Percentiles rank a stretch among this genome's conserved stretches.
These are phyloP conservation scores for Xanthia togata DNA, from an alignment of 2,888 invertebrate species.

Conservation along the genomic window DNA sequence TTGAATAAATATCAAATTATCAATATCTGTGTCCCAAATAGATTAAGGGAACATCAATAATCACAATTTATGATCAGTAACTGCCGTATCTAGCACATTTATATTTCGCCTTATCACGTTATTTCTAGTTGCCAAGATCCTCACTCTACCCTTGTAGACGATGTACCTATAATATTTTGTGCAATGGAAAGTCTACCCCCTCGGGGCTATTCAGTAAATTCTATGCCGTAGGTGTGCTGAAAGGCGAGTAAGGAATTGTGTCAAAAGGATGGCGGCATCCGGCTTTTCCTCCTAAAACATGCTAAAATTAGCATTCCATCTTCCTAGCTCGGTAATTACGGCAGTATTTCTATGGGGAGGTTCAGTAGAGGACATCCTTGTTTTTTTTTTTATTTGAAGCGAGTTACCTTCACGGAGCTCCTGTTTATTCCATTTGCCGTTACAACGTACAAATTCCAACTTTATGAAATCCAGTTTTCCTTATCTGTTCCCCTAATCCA, in stretches of 20 bases:
- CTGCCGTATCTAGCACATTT: conserved; percentile 17
- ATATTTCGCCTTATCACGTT: conserved; percentile 23
- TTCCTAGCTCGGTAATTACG: conserved; percentile 27
- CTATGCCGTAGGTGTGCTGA: conserved; percentile 25
- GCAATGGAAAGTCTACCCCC: background rate
- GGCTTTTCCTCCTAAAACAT: conserved; percentile 19
- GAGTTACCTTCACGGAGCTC: background rate
- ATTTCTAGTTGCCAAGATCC: conserved; percentile 13
- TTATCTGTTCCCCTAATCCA: conserved; percentile 62
- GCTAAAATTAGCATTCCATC: conserved; percentile 33
- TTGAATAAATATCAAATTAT: conserved; percentile 47
- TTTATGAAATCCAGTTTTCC: conserved; percentile 60
- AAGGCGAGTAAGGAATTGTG: conserved; percentile 19
- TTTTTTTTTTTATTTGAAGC: conserved; percentile 7
- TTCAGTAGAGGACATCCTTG: background rate
- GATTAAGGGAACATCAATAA: conserved; percentile 26
- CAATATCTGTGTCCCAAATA: conserved; percentile 44
- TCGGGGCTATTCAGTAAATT: conserved; percentile 33
- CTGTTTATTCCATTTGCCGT: conserved; percentile 32
- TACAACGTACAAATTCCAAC: conserved; percentile 43
- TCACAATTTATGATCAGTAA: conserved; percentile 17
- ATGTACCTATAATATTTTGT: conserved; percentile 17
- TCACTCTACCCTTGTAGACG: conserved; percentile 4
- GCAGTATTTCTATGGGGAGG: conserved; percentile 8
- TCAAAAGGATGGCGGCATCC: conserved; percentile 20